Base-by-base conservation (phyloP, 2,797 vertebrate species). In the Sebastes iracundus region DNA sequence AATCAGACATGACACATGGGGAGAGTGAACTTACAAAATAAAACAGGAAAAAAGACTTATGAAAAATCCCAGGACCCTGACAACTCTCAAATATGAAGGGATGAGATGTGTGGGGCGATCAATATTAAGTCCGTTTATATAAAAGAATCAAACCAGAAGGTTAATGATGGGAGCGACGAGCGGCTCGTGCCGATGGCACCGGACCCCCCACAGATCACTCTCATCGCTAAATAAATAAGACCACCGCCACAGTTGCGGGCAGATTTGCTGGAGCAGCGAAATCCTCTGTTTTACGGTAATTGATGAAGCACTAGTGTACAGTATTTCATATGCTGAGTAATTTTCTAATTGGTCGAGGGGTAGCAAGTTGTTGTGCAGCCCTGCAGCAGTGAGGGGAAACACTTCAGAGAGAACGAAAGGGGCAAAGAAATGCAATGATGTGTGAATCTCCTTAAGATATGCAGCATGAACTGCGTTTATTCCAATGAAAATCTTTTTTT, bases 291-390 rank as follows among this genome's bases (percentile, higher is more conserved):
- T 94, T 94, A 93, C 79, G 7, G 87, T 94, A 94, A 94, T 93
- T 94, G 94, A 94, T 94, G 88, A 91, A 93, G 91, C 86, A 85
- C 81, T 59, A 35, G 62, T 42, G 64, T 81, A 88, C 89, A 84
- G 89, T 94, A 94, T 94, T 95, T 95, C 93, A 95, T 91, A 86
- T 79, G 79, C 87, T 61, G 92, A 88, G 92, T 93, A 92, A 94
- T 95, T 94, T 94, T 92, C 93, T 94, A 95, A 95, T 95, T 95
- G 94, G 88, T 52, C 23, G 23, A 82, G 77, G 79, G 87, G 68
- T 66, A 83, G 81, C 59, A 75, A 75, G 83, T 85, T 82, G 75
- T 81, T 75, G 71, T 83, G 64, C 68, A 64, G 75, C 70, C 75
- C 88, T 73, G 79, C 78, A 74, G 86, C 78, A 56, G 71, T n/a